Evolutionary conservation across 2,797 vertebrate species (phyloP), one percentile per base, ranked within the genome.

Genomic region (Cyprinella venusta): DNA sequence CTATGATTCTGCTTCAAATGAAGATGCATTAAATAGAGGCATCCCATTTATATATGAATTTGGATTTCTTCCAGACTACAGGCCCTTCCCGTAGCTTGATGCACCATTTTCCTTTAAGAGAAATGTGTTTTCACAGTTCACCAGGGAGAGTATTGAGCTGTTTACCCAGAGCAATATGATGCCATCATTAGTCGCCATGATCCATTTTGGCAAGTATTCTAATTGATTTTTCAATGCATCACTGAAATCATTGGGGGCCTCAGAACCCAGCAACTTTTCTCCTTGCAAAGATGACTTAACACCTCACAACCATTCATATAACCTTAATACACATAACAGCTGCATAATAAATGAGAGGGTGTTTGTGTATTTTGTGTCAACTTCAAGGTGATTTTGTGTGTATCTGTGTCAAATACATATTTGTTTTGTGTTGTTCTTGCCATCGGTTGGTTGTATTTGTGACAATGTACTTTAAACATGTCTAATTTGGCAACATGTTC

Each of bases 221-320:
- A 86, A 88, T 86, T 84, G 87, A 88, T 87, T 87, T 87, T 88
- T 84, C 71, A 56, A 82, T 80, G 81, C 82, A 82, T 86, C 86
- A 82, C 81, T 77, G 86, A 87, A 83, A 82, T 76, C 63, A 67
- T 76, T 80, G 80, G 76, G 40, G 52, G 80, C 69, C 80, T 82
- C 71, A 71, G 26, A 76, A 77, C 78, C 64, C 56, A 78, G 80
- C 80, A 56, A 82, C 72, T 85, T 85, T 84, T 81, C 76, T 79
- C 33, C 52, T 71, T 78, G 65, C 80, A 78, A 88, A 85, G 74
- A 61, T 18, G 50, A 70, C 71, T 70, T 74, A 79, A 80, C 42
- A 75, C 72, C 38, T 79, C 69, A 33, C 36, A 38, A 48, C 26
- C 65, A 80, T 71, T 78, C 38, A 6, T 38, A 65, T 50, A 63